Evolutionary conservation across 92 coral and sea anemone species (phyloP).

Genomic region (Parazoanthus atlanticus): DNA sequence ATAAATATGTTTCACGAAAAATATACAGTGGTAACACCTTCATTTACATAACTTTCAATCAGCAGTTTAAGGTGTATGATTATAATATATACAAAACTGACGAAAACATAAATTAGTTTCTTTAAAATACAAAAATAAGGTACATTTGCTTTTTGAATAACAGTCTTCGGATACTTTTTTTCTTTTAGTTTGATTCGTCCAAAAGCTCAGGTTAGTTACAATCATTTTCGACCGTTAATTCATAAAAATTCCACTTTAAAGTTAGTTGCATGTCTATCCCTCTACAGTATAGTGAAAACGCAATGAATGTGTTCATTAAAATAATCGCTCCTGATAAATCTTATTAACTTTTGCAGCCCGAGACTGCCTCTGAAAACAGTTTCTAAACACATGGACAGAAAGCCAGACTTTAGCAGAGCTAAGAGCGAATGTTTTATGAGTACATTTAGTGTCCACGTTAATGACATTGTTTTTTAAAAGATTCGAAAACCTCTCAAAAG

Average conservation of each 20-base stretch:
- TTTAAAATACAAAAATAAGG: slow-evolving; percentile 33
- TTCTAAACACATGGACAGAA: not conserved
- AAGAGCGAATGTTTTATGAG: not conserved
- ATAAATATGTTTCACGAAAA: too few species aligned
- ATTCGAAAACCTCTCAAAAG: too few species aligned
- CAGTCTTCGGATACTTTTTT: not conserved
- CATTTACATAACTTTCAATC: not conserved
- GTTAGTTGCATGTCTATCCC: not conserved
- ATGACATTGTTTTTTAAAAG: too few species aligned
- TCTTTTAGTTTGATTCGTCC: not conserved
- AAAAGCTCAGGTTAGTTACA: not conserved
- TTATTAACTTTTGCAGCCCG: too few species aligned
- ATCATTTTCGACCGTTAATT: too few species aligned
- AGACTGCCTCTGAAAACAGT: too few species aligned
- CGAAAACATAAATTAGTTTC: slow-evolving; percentile 1
- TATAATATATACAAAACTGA: slow-evolving; percentile 22
- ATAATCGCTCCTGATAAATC: too few species aligned
- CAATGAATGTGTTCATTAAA: too few species aligned
- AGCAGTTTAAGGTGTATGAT: not conserved
- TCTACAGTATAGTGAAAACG: too few species aligned
- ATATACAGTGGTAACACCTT: not conserved
- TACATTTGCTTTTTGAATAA: not conserved
- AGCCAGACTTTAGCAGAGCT: too few species aligned
- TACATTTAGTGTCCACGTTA: not conserved
- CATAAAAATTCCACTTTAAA: too few species aligned